phyloP scores from a whole-genome alignment of 2,888 invertebrate genomes.

The Eulithis prunata region DNA sequence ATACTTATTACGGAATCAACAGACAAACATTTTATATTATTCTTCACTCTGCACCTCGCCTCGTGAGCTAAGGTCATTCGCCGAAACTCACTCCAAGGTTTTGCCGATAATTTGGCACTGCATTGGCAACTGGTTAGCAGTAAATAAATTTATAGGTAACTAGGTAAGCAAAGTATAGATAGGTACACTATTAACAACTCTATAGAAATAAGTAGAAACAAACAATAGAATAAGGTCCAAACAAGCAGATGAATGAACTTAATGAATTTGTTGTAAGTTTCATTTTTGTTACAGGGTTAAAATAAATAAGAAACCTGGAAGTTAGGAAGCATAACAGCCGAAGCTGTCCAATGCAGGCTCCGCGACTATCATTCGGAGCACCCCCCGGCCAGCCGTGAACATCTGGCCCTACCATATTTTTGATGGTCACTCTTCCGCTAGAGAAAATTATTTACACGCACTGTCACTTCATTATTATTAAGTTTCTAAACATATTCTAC shows the following conservation, averaged over 20 bases:
- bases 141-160: not conserved
- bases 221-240: too few relatives aligned
- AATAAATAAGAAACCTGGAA: conserved; percentile 59
- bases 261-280: conserved; percentile 10
- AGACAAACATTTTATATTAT: not conserved
- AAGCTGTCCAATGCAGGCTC: conserved; percentile 68
- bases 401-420: conserved; percentile 56
- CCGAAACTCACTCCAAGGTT: conserved; percentile 32
- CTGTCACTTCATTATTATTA: conserved; percentile 85
- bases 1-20: too few relatives aligned
- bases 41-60: conserved; percentile 4
- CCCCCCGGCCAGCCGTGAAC: conserved; percentile 63
- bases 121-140: conserved; percentile 20
- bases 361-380: conserved; percentile 58
- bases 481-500: conserved; percentile 80
- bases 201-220: too few relatives aligned
- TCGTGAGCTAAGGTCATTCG: conserved; percentile 26
- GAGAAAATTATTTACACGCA: conserved; percentile 77
- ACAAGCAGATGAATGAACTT: not conserved
- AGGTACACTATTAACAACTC: not conserved
- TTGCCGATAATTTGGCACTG: conserved; percentile 28
- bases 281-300: conserved; percentile 75
- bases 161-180: not conserved
- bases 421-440: conserved; percentile 76
- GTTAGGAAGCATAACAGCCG: conserved; percentile 54